These are phyloP conservation scores for Escarpia spicata DNA, from an alignment of 2,888 invertebrate genomes.

Conservation along the genomic window DNA sequence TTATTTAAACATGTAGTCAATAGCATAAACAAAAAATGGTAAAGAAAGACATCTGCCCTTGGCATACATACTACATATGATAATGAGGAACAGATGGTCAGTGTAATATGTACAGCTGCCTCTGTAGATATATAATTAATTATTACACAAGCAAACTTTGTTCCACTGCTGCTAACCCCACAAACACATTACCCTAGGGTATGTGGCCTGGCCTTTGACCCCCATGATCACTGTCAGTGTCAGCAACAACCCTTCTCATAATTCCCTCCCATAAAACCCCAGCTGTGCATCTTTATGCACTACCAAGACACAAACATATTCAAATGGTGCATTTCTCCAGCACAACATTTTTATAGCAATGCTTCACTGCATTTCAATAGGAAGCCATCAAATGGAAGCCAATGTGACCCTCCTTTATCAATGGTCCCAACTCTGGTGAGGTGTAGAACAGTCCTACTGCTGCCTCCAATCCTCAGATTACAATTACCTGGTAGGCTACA, in stretches of 20 bases:
- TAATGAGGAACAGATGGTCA: background rate
- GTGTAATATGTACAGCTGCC: background rate
- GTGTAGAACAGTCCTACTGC: background rate
- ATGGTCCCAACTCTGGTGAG: background rate
- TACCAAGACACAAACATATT: background rate
- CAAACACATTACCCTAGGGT: too few species aligned
- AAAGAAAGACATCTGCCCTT: background rate
- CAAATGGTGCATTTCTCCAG: background rate
- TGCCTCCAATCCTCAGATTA: background rate
- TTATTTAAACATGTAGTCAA: background rate
- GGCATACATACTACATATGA: background rate
- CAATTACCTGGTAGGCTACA: background rate
- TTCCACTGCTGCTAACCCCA: background rate
- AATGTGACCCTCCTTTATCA: background rate
- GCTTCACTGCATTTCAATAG: background rate
- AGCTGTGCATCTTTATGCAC: background rate
- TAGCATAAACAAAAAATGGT: background rate
- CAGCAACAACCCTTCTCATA: background rate
- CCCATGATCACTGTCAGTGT: background rate
- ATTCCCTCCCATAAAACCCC: background rate
- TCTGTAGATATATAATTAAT: background rate
- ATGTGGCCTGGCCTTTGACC: background rate
- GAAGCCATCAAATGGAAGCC: background rate
- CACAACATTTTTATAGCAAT: background rate
- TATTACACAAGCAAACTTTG: conserved; percentile 1